Conservation (phyloP, 2,888 invertebrate genomes). For the Drosophila affinis region DNA sequence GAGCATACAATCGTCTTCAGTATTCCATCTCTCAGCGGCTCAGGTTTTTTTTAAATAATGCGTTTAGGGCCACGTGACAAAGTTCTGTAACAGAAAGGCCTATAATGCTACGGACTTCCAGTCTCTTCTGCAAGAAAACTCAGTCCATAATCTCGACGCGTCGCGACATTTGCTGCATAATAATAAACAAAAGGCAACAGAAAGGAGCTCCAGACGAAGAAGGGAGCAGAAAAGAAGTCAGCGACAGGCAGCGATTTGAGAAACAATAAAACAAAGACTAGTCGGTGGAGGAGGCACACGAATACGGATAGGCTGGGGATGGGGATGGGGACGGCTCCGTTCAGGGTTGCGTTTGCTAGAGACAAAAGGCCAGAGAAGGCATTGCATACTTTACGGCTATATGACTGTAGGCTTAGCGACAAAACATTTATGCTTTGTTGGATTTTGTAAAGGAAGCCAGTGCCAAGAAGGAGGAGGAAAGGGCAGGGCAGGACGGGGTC, state of each 20-base stretch:
- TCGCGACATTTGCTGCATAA: constrained; percentile 52
- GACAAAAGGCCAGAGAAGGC: constrained; percentile 36
- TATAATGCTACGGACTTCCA: constrained; percentile 3
- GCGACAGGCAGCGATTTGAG: constrained; percentile 49
- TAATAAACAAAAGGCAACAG: constrained; percentile 39
- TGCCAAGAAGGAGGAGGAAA: neutral
- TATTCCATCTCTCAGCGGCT: neutral
- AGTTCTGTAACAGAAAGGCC: constrained; percentile 39
- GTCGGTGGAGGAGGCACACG: constrained; percentile 7
- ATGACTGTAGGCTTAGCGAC: constrained; percentile 49
- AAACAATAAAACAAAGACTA: constrained; percentile 52
- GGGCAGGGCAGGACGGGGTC: neutral
- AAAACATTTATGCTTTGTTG: constrained; percentile 52
- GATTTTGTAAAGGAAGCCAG: constrained; percentile 35
- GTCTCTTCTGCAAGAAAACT: constrained; percentile 15
- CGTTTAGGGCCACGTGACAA: constrained; percentile 42
- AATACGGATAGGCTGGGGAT: neutral
- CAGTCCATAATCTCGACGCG: constrained; percentile 46
- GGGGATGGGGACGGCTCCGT: neutral
- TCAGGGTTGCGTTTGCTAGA: neutral
- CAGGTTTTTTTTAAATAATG: constrained; percentile 40
- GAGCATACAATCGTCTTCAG: constrained; percentile 21
- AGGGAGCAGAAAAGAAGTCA: constrained; percentile 31
- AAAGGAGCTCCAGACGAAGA: constrained; percentile 20
- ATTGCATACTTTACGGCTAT: constrained; percentile 45